phyloP scores from a whole-genome alignment of 2,888 invertebrate species.

The Anaspis maculata region DNA sequence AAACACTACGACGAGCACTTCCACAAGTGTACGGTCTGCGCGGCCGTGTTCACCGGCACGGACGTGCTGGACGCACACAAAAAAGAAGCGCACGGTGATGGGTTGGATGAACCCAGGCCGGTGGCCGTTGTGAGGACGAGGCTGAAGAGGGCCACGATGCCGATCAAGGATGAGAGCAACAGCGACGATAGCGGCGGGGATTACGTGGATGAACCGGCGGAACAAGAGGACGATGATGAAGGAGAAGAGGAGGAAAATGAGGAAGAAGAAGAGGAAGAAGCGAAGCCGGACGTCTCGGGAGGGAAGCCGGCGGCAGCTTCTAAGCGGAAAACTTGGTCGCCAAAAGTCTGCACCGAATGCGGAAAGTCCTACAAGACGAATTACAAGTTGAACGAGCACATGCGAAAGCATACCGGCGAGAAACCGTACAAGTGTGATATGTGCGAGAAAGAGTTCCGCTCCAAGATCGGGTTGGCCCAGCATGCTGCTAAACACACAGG shows the following conservation, averaged over 20 bases:
- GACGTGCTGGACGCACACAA: slow-evolving; percentile 39
- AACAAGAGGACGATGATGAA: slow-evolving; percentile 6
- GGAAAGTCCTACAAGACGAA: slow-evolving; percentile 52
- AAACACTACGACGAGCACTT: slow-evolving; percentile 40
- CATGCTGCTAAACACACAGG: slow-evolving; percentile 54
- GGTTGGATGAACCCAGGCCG: slow-evolving; percentile 3
- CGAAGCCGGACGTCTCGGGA: slow-evolving; percentile 1
- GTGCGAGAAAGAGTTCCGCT: slow-evolving; percentile 52
- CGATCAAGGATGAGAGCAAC: slow-evolving; percentile 9
- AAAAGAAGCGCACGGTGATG: slow-evolving; percentile 18
- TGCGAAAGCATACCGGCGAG: slow-evolving; percentile 53
- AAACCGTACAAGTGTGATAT: slow-evolving; percentile 50
- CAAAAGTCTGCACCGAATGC: slow-evolving; percentile 48
- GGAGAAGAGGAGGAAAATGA: slow-evolving; percentile 6
- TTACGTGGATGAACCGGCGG: too few species aligned
- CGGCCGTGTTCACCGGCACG: slow-evolving; percentile 41
- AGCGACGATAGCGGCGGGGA: slow-evolving; percentile 9
- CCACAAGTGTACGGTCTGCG: slow-evolving; percentile 40
- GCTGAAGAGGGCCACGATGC: slow-evolving; percentile 8
- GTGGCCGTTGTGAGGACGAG: slow-evolving; percentile 1
- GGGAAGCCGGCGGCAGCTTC: slow-evolving; percentile 5
- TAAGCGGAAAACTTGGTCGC: slow-evolving; percentile 33
- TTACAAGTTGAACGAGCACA: slow-evolving; percentile 51
- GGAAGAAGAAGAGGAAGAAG: slow-evolving; percentile 6
- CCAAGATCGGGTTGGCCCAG: slow-evolving; percentile 52